Percentiles rank a stretch among this genome's conserved stretches.
phyloP scores from a whole-genome alignment of 1,140 invertebrate genomes.

The Aporrectodea caliginosa region DNA sequence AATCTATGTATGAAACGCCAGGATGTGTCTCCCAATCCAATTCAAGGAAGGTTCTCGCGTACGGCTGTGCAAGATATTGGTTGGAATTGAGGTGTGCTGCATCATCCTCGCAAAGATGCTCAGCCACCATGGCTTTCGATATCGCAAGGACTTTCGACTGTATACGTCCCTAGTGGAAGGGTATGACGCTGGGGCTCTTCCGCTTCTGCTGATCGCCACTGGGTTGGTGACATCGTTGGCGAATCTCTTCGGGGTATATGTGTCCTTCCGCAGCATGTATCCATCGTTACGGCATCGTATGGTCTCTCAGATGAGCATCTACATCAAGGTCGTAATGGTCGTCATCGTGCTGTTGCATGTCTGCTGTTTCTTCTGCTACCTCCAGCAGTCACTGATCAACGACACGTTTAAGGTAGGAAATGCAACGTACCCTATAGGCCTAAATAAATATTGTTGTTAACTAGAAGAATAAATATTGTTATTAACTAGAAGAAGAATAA shows the following conservation, averaged over 20 bases:
- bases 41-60: background rate
- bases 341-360: background rate
- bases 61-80: background rate
- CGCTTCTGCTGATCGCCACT: background rate
- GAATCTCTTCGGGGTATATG: background rate
- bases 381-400: background rate
- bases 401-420: background rate
- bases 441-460: too few species aligned
- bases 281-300: background rate
- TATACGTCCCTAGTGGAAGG: background rate
- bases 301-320: background rate
- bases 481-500: too few species aligned
- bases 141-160: background rate
- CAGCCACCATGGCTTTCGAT: background rate
- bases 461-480: too few species aligned
- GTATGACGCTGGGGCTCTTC: background rate
- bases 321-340: background rate
- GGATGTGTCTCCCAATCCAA: background rate
- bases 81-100: background rate
- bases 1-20: too few species aligned
- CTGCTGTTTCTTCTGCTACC: background rate
- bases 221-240: background rate
- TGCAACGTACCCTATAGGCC: too few species aligned
- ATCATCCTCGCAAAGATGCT: background rate
- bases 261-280: background rate